Evolutionary conservation across 2,113 vertebrate genomes (phyloP).

Genomic region (Oryzias curvinotus): DNA sequence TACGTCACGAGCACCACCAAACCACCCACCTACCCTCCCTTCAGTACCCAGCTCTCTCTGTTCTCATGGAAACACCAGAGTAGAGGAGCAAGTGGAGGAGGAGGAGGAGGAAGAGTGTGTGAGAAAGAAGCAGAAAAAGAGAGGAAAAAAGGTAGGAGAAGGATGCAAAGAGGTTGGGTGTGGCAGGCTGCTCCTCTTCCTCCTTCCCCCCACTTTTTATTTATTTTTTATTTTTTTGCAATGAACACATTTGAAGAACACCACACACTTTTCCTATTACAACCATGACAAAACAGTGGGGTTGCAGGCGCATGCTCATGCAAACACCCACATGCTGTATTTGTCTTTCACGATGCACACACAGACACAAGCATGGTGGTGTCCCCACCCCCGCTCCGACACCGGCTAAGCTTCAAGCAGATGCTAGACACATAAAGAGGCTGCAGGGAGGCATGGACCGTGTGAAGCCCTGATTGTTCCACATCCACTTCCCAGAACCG

Average conservation of each 20-base stretch:
- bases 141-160: constrained; percentile 47
- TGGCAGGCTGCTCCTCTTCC: constrained; percentile 56
- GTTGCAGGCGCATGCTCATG: constrained; percentile 49
- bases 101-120: constrained; percentile 34
- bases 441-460: constrained; percentile 24
- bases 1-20: constrained; percentile 59
- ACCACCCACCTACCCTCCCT: constrained; percentile 31
- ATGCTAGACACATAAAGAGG: constrained; percentile 61
- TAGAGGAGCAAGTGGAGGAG: constrained; percentile 56
- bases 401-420: constrained; percentile 47
- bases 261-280: constrained; percentile 45
- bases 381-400: constrained; percentile 67
- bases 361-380: constrained; percentile 33
- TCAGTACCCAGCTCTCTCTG: constrained; percentile 64
- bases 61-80: constrained; percentile 81
- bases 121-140: constrained; percentile 12
- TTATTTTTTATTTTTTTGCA: too few relatives aligned
- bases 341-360: constrained; percentile 54
- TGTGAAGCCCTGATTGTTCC: constrained; percentile 46
- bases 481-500: constrained; percentile 50
- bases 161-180: constrained; percentile 60
- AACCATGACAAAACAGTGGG: constrained; percentile 44
- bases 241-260: constrained; percentile 52
- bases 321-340: constrained; percentile 64
- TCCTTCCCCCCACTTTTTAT: constrained; percentile 16